These are phyloP conservation scores for Atractosteus spatula DNA, from an alignment of 2,113 vertebrate genomes.

Conservation along the genomic window DNA sequence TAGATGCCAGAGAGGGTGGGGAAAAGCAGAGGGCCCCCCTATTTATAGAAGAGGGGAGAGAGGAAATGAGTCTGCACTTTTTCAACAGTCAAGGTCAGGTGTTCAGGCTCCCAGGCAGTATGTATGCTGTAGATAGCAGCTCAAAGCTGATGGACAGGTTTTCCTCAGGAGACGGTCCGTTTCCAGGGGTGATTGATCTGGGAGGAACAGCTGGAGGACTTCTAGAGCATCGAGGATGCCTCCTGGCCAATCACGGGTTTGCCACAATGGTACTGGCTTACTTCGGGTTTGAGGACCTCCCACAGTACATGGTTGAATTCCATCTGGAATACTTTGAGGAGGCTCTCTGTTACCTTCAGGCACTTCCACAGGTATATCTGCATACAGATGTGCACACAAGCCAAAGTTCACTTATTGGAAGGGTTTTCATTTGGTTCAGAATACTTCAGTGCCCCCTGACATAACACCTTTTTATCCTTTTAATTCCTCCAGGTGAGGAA, in stretches of 20 bases:
- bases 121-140: too few species aligned
- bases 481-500: slow-evolving; percentile 37
- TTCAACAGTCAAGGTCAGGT: too few species aligned
- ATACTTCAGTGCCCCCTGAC: neutral
- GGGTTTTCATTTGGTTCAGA: neutral
- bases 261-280: slow-evolving; percentile 49
- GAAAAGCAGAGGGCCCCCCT: too few species aligned
- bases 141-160: neutral
- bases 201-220: slow-evolving; percentile 48
- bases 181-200: slow-evolving; percentile 50
- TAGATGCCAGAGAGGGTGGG: too few species aligned
- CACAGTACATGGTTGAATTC: slow-evolving; percentile 15
- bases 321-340: slow-evolving; percentile 58
- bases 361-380: slow-evolving; percentile 2
- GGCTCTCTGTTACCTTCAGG: slow-evolving; percentile 21
- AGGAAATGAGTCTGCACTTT: too few species aligned
- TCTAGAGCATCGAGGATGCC: slow-evolving; percentile 43
- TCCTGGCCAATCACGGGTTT: slow-evolving; percentile 58
- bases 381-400: too few species aligned
- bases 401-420: neutral
- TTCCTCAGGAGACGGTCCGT: slow-evolving; percentile 48
- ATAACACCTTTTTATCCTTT: slow-evolving; percentile 4
- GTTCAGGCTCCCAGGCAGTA: too few species aligned
- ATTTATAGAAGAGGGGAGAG: too few species aligned
- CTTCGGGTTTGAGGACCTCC: slow-evolving; percentile 49